These are phyloP conservation scores for Hucho hucho DNA, from an alignment of 2,113 vertebrate species.

Conservation along the genomic window DNA sequence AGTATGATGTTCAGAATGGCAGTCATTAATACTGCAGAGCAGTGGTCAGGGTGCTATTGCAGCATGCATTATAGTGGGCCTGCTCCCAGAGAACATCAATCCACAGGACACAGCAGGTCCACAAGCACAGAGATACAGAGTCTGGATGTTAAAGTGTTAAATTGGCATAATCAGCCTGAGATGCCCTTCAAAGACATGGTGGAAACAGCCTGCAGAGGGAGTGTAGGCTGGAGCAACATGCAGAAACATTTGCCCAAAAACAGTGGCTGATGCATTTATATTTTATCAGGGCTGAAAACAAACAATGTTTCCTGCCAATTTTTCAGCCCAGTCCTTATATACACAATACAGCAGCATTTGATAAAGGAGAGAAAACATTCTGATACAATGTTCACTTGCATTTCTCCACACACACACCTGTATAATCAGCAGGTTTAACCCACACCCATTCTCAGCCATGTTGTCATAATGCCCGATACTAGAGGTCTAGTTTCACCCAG, in stretches of 20 bases:
- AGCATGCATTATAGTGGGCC: constrained; percentile 24
- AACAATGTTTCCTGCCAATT: not conserved
- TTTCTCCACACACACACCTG: constrained; percentile 39
- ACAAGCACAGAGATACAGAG: not conserved
- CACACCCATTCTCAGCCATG: constrained; percentile 17
- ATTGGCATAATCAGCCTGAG: not conserved
- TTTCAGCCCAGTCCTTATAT: not conserved
- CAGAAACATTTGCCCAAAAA: not conserved
- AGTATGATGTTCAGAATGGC: constrained; percentile 13
- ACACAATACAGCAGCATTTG: not conserved
- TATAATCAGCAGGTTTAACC: constrained; percentile 28
- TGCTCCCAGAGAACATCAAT: constrained; percentile 10
- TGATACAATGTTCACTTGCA: not conserved
- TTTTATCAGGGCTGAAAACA: not conserved
- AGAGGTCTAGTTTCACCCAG: constrained; percentile 17
- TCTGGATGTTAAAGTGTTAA: not conserved
- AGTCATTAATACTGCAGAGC: constrained; percentile 42
- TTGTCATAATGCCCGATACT: constrained; percentile 22
- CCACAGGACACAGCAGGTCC: constrained; percentile 19
- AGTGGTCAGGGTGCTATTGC: constrained; percentile 12
- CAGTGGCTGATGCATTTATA: not conserved
- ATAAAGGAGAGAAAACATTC: not conserved
- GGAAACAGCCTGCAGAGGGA: not conserved
- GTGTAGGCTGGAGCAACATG: not conserved
- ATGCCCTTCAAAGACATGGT: not conserved